Percentiles rank a stretch among this genome's conserved stretches.
Evolutionary conservation across 2,113 vertebrate genomes (phyloP).

Genomic region (Eulacestoma nigropectus): DNA sequence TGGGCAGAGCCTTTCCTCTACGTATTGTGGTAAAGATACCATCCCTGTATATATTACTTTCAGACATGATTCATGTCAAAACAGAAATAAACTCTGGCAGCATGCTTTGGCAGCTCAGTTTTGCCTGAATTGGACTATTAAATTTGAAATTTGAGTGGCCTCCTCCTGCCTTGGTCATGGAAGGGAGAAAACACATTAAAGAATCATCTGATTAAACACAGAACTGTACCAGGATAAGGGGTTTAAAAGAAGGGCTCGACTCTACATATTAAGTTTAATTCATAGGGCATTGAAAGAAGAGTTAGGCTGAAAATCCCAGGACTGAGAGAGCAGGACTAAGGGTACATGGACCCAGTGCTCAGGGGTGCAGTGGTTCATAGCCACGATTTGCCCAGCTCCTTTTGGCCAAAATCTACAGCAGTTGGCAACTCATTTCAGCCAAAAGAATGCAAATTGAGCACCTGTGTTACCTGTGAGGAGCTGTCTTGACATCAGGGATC

Average conservation of each 20-base stretch:
- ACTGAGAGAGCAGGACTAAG: background rate
- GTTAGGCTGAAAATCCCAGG: background rate
- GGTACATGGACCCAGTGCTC: accelerated
- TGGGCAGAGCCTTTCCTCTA: background rate
- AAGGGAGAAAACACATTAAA: background rate
- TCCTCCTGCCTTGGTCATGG: background rate
- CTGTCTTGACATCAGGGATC: accelerated
- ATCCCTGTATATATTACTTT: background rate
- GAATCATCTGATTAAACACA: background rate
- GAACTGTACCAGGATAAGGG: background rate
- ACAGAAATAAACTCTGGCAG: background rate
- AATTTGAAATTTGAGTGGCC: background rate
- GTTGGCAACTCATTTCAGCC: background rate
- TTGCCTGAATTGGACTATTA: background rate
- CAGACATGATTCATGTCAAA: background rate
- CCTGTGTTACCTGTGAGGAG: background rate
- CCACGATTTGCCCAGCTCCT: background rate
- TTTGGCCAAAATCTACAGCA: background rate
- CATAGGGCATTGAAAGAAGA: background rate
- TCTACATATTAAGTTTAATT: background rate
- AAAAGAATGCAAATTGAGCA: background rate
- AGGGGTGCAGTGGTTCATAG: background rate
- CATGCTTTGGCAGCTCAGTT: background rate
- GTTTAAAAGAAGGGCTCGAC: background rate
- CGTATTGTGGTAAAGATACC: background rate